Percentiles rank a stretch among this genome's conserved stretches.
Evolutionary conservation across 2,113 vertebrate genomes (phyloP).

Genomic region (Suncus etruscus): DNA sequence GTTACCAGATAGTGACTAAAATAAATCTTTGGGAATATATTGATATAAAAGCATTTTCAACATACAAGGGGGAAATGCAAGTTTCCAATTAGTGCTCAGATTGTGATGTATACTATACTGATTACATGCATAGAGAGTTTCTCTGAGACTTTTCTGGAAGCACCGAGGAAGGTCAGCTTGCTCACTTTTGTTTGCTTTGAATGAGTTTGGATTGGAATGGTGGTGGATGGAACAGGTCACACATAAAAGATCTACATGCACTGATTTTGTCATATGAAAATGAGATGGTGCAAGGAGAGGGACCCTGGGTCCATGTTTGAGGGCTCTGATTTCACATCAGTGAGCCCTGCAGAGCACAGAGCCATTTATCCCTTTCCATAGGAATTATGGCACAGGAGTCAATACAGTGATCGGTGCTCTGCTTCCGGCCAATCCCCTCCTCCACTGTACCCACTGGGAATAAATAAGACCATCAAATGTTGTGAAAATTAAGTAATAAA

Average conservation of each 20-base stretch:
- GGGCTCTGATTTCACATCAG: not conserved
- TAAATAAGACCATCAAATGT: not conserved
- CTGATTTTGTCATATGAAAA: not conserved
- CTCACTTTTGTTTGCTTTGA: not conserved
- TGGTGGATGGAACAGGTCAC: not conserved
- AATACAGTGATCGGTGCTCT: not conserved
- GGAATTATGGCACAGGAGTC: not conserved
- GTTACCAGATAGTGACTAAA: slow-evolving; percentile 25
- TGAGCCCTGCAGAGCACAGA: too few species aligned
- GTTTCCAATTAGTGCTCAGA: not conserved
- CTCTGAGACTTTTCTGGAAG: not conserved
- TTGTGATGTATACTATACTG: too few species aligned
- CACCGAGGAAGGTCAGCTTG: not conserved
- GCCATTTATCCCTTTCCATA: too few species aligned
- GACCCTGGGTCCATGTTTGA: not conserved
- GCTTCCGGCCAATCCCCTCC: not conserved
- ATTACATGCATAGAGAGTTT: not conserved
- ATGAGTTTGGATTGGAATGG: not conserved
- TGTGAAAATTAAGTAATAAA: slow-evolving; percentile 39
- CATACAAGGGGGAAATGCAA: not conserved
- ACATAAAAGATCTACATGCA: not conserved
- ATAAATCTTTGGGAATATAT: not conserved
- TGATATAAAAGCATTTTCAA: not conserved
- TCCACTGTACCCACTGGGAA: not conserved
- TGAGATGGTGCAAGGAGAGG: not conserved